phyloP scores from a whole-genome alignment of 2,113 vertebrate genomes.

The Aegithalos caudatus region DNA sequence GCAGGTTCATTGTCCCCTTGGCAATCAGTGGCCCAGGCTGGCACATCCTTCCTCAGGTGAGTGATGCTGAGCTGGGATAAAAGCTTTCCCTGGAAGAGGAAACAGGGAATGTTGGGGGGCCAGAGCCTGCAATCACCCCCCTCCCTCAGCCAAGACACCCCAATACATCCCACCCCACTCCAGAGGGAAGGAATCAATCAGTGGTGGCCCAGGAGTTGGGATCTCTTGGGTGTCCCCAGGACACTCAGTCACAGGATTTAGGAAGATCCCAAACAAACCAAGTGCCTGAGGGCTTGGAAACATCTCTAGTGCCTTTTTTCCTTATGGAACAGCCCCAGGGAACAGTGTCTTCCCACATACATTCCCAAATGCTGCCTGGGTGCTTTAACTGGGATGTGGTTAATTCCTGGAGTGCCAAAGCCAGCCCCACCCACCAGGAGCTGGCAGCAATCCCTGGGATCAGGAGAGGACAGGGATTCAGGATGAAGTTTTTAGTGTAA shows the following conservation, averaged over 20 bases:
- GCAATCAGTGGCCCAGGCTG: constrained; percentile 20
- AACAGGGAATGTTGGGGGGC: rapidly evolving
- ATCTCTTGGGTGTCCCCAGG: neutral
- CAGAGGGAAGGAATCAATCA: neutral
- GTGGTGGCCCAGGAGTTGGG: neutral
- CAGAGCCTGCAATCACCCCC: neutral
- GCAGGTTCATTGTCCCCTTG: neutral
- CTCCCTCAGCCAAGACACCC: neutral
- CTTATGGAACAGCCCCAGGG: neutral
- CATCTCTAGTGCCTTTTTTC: neutral
- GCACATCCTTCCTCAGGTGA: neutral
- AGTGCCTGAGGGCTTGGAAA: neutral
- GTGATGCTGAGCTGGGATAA: neutral
- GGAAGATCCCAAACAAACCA: neutral
- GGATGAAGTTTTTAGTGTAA: neutral
- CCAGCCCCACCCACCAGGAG: rapidly evolving
- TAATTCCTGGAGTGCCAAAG: neutral
- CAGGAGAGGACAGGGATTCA: neutral
- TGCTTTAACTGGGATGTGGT: neutral
- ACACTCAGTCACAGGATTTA: neutral
- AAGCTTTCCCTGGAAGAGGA: neutral
- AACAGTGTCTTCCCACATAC: rapidly evolving
- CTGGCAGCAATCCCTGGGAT: neutral
- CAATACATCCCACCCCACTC: neutral
- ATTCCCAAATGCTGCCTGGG: neutral